Conservation (phyloP, 2,113 vertebrate species). For the Etia nguti region DNA sequence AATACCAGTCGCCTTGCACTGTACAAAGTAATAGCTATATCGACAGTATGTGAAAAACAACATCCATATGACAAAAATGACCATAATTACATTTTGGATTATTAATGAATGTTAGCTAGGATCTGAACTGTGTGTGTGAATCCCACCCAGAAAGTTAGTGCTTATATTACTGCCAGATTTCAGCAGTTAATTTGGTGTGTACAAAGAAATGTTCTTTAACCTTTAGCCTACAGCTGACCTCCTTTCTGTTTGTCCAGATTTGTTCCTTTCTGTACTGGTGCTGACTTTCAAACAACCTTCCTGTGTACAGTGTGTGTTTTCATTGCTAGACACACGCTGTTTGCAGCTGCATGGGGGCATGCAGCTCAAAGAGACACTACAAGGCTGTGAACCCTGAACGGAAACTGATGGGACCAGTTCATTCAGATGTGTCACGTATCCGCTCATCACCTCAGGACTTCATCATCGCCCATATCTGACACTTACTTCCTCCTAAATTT, state of each 20-base stretch:
- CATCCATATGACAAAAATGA: not conserved
- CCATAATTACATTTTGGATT: not conserved
- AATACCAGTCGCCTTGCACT: not conserved
- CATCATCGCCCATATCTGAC: not conserved
- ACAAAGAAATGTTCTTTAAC: not conserved
- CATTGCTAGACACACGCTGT: conserved; percentile 22
- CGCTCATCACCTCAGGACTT: not conserved
- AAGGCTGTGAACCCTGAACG: not conserved
- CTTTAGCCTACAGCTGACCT: not conserved
- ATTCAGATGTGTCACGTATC: conserved; percentile 17
- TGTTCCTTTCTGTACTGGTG: not conserved
- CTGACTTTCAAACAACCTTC: not conserved
- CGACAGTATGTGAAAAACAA: not conserved
- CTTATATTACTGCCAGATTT: not conserved
- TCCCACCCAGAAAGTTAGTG: not conserved
- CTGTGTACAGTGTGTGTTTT: not conserved
- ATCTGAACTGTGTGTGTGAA: not conserved
- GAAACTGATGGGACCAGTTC: not conserved
- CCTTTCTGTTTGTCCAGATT: conserved; percentile 21
- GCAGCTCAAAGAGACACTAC: not conserved
- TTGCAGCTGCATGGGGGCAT: conserved; percentile 36
- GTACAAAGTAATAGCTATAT: not conserved
- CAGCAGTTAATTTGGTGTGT: not conserved
- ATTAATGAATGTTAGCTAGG: not conserved
- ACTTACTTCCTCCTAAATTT: not conserved